A percentile compares a stretch with the other conserved stretches of the same genome.
Conservation (phyloP, 2,113 vertebrate genomes). For the Mesitornis unicolor region DNA sequence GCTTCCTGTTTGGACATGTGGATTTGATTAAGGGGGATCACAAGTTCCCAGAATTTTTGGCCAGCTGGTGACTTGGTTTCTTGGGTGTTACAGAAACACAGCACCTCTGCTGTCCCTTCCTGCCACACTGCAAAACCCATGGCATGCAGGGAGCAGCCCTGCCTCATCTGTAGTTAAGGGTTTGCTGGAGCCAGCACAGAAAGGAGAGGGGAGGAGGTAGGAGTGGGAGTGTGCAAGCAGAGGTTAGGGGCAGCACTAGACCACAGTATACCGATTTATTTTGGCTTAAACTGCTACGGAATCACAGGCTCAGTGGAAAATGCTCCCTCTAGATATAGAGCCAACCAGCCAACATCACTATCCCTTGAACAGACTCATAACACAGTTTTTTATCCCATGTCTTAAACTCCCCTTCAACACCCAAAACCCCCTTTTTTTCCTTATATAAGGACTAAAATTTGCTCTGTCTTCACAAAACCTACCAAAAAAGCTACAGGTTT, state of each 20-base stretch:
- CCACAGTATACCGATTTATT: not conserved
- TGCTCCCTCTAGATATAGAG: not conserved
- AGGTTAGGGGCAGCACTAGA: not conserved
- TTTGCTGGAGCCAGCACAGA: not conserved
- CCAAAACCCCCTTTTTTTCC: not conserved
- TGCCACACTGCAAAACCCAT: not conserved
- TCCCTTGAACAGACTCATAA: not conserved
- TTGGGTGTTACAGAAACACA: not conserved
- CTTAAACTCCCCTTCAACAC: not conserved
- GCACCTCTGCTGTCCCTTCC: not conserved
- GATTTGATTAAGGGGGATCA: conserved; percentile 7
- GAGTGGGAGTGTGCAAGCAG: not conserved
- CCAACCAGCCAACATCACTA: not conserved
- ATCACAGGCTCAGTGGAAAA: conserved; percentile 32
- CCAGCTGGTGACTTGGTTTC: not conserved
- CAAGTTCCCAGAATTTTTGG: conserved; percentile 8
- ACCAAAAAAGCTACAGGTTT: not conserved
- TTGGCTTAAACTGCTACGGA: conserved; percentile 3
- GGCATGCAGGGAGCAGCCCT: not conserved
- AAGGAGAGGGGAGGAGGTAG: not conserved
- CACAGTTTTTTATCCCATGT: not conserved
- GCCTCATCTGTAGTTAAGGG: not conserved
- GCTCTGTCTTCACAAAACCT: not conserved
- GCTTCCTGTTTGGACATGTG: not conserved
- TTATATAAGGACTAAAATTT: not conserved